A percentile compares a stretch with the other conserved stretches of the same genome.
Evolutionary conservation across 1,140 invertebrate species (phyloP).

Genomic region (Hirudo medicinalis): DNA sequence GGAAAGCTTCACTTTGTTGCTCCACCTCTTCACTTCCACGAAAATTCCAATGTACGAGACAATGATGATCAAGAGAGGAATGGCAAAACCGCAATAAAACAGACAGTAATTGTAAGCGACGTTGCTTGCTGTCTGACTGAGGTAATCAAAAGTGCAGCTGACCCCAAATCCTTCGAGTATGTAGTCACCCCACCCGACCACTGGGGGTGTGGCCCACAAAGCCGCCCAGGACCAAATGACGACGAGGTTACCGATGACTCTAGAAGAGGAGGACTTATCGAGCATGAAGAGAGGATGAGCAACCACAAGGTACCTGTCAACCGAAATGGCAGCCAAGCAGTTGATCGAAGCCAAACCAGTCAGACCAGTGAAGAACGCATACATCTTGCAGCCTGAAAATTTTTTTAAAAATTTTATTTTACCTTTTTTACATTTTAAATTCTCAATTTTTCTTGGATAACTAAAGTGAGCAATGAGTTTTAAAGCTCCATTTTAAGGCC

Average conservation of each 20-base stretch:
- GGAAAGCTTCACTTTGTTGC: background rate
- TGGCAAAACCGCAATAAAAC: conserved; percentile 18
- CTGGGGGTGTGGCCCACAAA: conserved; percentile 16
- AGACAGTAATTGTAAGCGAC: conserved; percentile 20
- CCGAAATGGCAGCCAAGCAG: conserved; percentile 65
- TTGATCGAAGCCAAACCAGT: conserved; percentile 66
- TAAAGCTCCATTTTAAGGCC: too few species aligned
- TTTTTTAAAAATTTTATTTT: too few species aligned
- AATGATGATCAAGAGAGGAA: conserved; percentile 38
- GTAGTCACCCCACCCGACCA: conserved; percentile 22
- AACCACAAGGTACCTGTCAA: conserved; percentile 72
- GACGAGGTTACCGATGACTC: conserved; percentile 52
- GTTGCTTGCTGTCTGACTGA: conserved; percentile 9
- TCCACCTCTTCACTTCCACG: conserved; percentile 49
- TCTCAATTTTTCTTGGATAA: too few species aligned
- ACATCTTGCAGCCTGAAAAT: conserved; percentile 56
- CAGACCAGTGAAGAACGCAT: conserved; percentile 58
- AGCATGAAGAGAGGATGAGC: conserved; percentile 43
- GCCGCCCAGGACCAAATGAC: conserved; percentile 37
- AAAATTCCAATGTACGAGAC: conserved; percentile 56
- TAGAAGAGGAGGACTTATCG: conserved; percentile 49
- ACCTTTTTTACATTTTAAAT: too few species aligned
- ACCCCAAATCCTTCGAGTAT: conserved; percentile 20
- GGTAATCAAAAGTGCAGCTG: conserved; percentile 24
- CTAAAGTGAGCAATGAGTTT: too few species aligned